Percentiles rank a stretch among this genome's conserved stretches.
phyloP scores from a whole-genome alignment of 2,113 vertebrate genomes.

The Corapipo altera region DNA sequence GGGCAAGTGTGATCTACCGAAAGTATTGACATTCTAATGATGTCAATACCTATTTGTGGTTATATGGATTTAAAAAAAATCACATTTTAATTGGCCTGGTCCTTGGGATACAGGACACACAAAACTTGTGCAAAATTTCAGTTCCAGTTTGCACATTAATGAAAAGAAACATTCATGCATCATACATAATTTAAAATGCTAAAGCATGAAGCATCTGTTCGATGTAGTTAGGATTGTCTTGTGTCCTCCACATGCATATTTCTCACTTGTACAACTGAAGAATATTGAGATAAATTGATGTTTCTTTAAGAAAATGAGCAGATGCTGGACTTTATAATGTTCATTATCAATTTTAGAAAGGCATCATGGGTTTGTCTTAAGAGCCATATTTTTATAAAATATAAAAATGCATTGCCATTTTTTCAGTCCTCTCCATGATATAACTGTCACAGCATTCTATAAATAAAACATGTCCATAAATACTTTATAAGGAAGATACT shows the following conservation, averaged over 20 bases:
- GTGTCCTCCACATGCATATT: constrained; percentile 9
- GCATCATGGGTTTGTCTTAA: constrained; percentile 15
- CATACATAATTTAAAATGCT: constrained; percentile 54
- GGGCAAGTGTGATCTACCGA: background rate
- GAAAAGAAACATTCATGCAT: constrained; percentile 12
- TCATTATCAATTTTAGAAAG: constrained; percentile 32
- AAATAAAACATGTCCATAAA: constrained; percentile 69
- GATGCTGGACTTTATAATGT: constrained; percentile 22
- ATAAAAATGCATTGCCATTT: background rate
- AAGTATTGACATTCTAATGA: background rate
- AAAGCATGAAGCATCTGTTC: constrained; percentile 46
- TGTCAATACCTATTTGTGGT: background rate
- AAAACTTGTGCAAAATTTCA: background rate
- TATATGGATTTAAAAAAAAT: background rate
- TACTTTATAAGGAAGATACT: constrained; percentile 63
- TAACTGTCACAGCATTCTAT: constrained; percentile 36
- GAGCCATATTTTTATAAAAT: constrained; percentile 2
- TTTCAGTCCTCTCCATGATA: constrained; percentile 11
- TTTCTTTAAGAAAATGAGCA: constrained; percentile 49
- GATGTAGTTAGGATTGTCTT: background rate
- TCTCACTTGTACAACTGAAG: background rate
- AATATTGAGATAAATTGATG: constrained; percentile 31
- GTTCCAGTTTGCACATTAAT: constrained; percentile 40
- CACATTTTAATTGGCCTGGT: background rate
- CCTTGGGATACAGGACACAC: background rate